Evolutionary conservation across 2,888 invertebrate species (phyloP).

Genomic region (Cynaeus angustus): DNA sequence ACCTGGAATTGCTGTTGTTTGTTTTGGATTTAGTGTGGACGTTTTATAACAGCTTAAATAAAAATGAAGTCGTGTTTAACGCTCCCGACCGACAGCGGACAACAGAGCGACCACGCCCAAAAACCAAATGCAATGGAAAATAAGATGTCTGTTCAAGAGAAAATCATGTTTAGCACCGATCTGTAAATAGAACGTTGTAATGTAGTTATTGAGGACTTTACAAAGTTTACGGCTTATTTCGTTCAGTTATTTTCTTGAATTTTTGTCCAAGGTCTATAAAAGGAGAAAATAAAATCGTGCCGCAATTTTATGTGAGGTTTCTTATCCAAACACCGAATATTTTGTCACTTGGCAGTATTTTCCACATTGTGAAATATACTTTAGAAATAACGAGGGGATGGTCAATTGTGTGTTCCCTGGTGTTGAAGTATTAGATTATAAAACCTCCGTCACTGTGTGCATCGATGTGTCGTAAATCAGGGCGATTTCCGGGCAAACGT

Average conservation of each 20-base stretch:
- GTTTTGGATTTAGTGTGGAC: constrained; percentile 53
- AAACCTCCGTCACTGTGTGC: constrained; percentile 25
- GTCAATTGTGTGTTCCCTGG: constrained; percentile 11
- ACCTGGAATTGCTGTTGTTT: constrained; percentile 56
- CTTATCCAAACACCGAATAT: constrained; percentile 3
- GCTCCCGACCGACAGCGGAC: constrained; percentile 9
- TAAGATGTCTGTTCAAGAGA: too few species aligned
- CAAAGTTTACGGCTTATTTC: too few species aligned
- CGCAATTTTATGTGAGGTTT: too few species aligned
- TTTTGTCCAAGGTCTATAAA: too few species aligned
- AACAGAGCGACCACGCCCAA: constrained; percentile 15
- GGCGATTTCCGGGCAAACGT: constrained; percentile 40
- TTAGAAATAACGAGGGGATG: not conserved
- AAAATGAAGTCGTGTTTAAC: constrained; percentile 24
- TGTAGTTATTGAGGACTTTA: too few species aligned
- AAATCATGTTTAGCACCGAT: too few species aligned
- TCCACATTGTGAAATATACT: not conserved
- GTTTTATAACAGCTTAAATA: constrained; percentile 29
- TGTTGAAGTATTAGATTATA: constrained; percentile 26
- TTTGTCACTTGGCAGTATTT: not conserved
- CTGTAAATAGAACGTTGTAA: too few species aligned
- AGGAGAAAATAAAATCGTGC: too few species aligned
- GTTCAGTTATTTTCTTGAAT: too few species aligned
- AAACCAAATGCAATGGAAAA: too few species aligned
- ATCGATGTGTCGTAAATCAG: constrained; percentile 38